Base-by-base conservation (phyloP, 2,888 invertebrate genomes). In the Dasypolia templi region DNA sequence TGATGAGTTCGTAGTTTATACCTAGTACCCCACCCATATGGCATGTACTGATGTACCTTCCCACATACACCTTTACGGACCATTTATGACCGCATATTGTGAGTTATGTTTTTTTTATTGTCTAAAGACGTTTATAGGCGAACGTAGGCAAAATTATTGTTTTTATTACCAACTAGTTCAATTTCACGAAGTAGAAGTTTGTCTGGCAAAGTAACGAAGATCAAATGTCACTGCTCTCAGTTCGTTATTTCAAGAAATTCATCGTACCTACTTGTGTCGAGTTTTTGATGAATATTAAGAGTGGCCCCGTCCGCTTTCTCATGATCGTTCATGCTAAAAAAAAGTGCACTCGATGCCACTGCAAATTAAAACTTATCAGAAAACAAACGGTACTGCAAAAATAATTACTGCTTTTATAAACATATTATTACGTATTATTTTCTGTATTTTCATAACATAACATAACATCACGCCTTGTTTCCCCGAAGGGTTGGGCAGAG, bases 81-180 rank as follows among this genome's bases (percentile, higher is more conserved):
- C 86, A 89, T 91, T 90, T 92, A 92, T 87, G 87, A 82, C 85
- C 81, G 84, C 87, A 84, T 88, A 84, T 84, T 84, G 79, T 85
- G 88, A 89, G 86, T 89, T 87, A 90, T 86, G 80, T 78, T 83
- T 85, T 86, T n/a, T 82, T 75, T 32, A 26, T 63, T 69, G 71
- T 76, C 82, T 87, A 89, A 84, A 83, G 79, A 81, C 81, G 81
- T 90, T 90, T 87, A 90, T 85, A 81, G 73, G 74, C 77, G 75
- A 79, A 76, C 75, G 75, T 79, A 71, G 66, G 76, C 70, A 77
- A 75, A 72, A 83, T 83, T 84, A 80, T 80, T 61, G 79, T 82
- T 88, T 88, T 88, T 88, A 89, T 85, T 85, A 75, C 76, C 46
- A 67, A 69, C 70, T 86, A 83, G 87, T 87, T 83, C 75, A 66